Evolutionary conservation across 2,113 vertebrate genomes (phyloP), one percentile per base, ranked within the genome.

Genomic region (Puntigrus tetrazona): DNA sequence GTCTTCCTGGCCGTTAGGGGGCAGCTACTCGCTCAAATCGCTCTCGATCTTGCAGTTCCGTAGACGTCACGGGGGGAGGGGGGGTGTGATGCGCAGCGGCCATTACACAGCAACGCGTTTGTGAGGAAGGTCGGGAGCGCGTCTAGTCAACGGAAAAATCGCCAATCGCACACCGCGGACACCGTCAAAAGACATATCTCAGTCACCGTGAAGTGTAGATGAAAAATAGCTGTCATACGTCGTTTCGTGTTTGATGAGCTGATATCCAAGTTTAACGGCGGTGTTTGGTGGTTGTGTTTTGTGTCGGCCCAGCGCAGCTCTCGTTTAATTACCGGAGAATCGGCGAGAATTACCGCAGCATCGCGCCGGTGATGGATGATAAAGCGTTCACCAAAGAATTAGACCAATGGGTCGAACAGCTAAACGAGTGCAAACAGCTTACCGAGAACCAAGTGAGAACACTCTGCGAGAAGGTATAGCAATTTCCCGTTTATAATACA

Each of bases 401-500:
- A 82, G 94, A 95, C 90, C 94, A 94, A 22, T 95, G 94, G 94
- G 93, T 95, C 87, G 94, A 95, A 77, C 94, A 95, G 88, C 92
- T 95, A 47, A 94, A 95, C 43, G 94, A 95, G 88, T 95, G 94
- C 43, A 95, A 94, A 90, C 94, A 95, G 87, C 91, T 95, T 31
- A 85, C 91, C 84, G 94, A 95, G 73, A 94, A 94, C 86, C 94
- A 95, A 85, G 94, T 95, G 84, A 78, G 94, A 87, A 94, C 93
- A 2, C 91, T 95, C 31, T 95, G 94, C 9, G 94, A 95, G 86
- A 95, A 94, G 94, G 94, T 95, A 83, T 20, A 34, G 75, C n/a
- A 47, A n/a, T 8, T 16, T 18, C 7, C 22, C 31, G 18, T 22
- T 4, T 69, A 36, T 67, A 22, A 67, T 9, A 36, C 16, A 20